Conservation (phyloP, 2,888 invertebrate species). For the Caenorhabditis japonica region DNA sequence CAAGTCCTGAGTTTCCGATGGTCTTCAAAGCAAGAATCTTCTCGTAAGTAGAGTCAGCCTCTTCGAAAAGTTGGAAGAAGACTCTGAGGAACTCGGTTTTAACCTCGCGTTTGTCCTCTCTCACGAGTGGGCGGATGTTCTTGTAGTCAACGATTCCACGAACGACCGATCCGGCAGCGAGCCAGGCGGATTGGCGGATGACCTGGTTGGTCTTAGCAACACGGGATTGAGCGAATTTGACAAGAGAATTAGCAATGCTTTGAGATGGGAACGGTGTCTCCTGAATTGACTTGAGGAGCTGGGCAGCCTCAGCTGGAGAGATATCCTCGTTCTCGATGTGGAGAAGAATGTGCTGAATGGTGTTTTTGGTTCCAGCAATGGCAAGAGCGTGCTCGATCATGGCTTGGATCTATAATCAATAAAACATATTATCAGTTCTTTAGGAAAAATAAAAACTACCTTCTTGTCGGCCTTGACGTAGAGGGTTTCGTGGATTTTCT, state of each 20-base stretch:
- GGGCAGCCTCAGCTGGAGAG: conserved; percentile 44
- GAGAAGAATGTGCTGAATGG: conserved; percentile 59
- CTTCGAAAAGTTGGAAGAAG: conserved; percentile 61
- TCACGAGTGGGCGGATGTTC: conserved; percentile 53
- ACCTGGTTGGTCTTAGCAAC: conserved; percentile 31
- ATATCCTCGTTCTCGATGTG: conserved; percentile 56
- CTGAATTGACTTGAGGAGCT: conserved; percentile 62
- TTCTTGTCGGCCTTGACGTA: conserved; percentile 52
- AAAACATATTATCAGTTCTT: not conserved
- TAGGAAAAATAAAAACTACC: conserved; percentile 2
- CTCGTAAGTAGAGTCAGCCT: conserved; percentile 63
- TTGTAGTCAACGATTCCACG: conserved; percentile 51
- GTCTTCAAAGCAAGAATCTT: conserved; percentile 73
- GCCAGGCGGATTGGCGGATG: conserved; percentile 62
- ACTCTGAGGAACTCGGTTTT: conserved; percentile 48
- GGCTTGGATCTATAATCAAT: conserved; percentile 48
- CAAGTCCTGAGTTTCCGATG: conserved; percentile 73
- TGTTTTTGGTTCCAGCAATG: conserved; percentile 64
- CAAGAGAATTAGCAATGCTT: conserved; percentile 49
- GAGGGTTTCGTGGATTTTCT: conserved; percentile 58
- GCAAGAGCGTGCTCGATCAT: conserved; percentile 65
- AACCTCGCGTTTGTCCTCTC: conserved; percentile 55
- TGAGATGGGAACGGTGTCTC: conserved; percentile 62
- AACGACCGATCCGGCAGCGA: conserved; percentile 56
- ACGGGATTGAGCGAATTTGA: conserved; percentile 48